Evolutionary conservation across 2,113 vertebrate species (phyloP).

Genomic region (Baryphthengus martii): DNA sequence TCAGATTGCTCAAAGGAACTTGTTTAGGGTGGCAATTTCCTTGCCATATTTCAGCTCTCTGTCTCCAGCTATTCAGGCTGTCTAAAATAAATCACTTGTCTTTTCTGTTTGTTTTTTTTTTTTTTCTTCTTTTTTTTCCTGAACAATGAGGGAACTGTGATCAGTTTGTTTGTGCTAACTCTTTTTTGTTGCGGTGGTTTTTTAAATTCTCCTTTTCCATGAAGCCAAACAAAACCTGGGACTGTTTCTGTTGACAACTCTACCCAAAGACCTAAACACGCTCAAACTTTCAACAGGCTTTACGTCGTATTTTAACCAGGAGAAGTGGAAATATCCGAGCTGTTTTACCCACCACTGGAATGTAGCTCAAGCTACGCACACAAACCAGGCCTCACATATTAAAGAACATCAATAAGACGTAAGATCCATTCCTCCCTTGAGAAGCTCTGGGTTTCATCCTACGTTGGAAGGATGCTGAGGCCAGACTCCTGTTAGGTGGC

Average conservation of each 20-base stretch:
- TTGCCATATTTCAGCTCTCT: conserved; percentile 42
- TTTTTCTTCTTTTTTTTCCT: neutral
- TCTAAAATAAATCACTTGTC: conserved; percentile 40
- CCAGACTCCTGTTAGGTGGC: conserved; percentile 26
- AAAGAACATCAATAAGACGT: neutral
- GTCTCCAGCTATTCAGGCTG: conserved; percentile 41
- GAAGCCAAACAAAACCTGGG: neutral
- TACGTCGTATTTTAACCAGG: neutral
- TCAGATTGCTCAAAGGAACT: conserved; percentile 17
- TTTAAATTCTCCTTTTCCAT: neutral
- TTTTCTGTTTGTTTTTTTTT: neutral
- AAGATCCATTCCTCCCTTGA: neutral
- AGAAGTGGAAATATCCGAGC: neutral
- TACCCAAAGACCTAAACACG: neutral
- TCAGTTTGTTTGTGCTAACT: neutral
- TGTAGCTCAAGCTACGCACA: neutral
- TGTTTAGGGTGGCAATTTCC: conserved; percentile 58
- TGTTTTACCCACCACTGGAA: neutral
- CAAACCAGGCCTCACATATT: neutral
- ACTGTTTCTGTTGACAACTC: neutral
- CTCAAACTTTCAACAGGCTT: neutral
- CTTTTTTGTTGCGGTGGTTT: neutral
- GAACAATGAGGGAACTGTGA: neutral
- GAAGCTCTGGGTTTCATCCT: neutral
- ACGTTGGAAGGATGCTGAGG: neutral